Evolutionary conservation across 2,113 vertebrate species (phyloP), one percentile per base, ranked within the genome.

Genomic region (Sigmodon hispidus): DNA sequence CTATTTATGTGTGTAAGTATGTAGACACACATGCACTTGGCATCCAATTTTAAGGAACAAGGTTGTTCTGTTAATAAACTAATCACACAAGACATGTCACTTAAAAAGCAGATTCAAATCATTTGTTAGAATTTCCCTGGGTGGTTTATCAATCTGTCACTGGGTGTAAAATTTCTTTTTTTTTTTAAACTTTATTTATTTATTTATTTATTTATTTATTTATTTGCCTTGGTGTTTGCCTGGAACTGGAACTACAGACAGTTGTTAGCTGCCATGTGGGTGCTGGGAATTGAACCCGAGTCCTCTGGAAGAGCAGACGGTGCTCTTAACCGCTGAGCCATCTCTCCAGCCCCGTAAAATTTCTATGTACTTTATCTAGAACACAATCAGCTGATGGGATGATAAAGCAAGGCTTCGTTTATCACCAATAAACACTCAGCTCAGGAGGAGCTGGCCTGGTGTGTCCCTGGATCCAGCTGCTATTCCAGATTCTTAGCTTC

Each of bases 51-150:
- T 88, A 72, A 91, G 87, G 45, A 59, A 40, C n/a, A 87, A 79
- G 48, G 57, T 48, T 75, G 52, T 73, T 94, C 36, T 86, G n/a
- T 93, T 89, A 72, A 93, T 85, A 83, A 95, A 75, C 57, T 16
- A 17, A 21, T 91, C 55, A 45, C 9, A 77, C 15, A 94, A n/a
- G 52, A 89, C 85, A 93, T 94, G 88, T 52, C 50, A 87, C 34
- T 36, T 83, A 24, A 76, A 93, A 48, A 52, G 70, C 26, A 95
- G 45, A 50, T n/a, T 85, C 11, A n/a, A 76, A 40, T 21, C 84
- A 52, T 70, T 87, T 34, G 43, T 55, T 34, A 61, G 36, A 45
- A 13, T 65, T 80, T 88, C 84, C 50, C 26, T 76, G 76, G 86
- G 50, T 89, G 92, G 88, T 91, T 94, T 29, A 61, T 29, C 77